phyloP scores from a whole-genome alignment of 2,888 invertebrate species.

The Lepidochrysops patricia region DNA sequence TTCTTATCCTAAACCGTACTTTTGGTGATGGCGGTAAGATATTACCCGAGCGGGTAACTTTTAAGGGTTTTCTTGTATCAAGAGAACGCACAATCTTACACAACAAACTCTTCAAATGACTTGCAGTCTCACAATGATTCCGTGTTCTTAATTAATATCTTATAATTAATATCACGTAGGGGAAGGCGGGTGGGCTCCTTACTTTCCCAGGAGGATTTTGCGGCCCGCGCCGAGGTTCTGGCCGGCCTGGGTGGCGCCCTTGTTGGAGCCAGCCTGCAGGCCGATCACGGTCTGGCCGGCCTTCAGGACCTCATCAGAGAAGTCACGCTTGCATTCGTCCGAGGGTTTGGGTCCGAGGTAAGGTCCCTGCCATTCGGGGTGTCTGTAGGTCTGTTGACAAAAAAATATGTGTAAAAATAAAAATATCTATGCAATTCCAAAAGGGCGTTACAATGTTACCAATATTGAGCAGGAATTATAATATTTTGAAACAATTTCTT shows the following conservation, averaged over 20 bases:
- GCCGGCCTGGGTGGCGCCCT: slow-evolving; percentile 95
- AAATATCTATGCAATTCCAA: background rate
- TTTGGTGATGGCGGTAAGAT: slow-evolving; percentile 44
- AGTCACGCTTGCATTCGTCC: slow-evolving; percentile 95
- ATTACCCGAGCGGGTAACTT: slow-evolving; percentile 29
- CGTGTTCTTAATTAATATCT: slow-evolving; percentile 58
- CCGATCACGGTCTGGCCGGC: slow-evolving; percentile 93
- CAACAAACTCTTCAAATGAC: slow-evolving; percentile 41
- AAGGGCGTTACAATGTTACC: too few relatives aligned
- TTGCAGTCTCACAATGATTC: slow-evolving; percentile 58
- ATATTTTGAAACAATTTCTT: too few relatives aligned
- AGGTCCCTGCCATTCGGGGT: slow-evolving; percentile 89
- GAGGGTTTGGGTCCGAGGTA: slow-evolving; percentile 95
- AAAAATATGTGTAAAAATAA: too few relatives aligned
- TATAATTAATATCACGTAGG: slow-evolving; percentile 68
- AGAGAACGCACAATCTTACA: slow-evolving; percentile 35
- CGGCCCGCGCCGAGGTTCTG: slow-evolving; percentile 92
- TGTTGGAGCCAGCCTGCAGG: slow-evolving; percentile 96
- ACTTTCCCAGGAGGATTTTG: slow-evolving; percentile 94
- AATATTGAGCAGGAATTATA: too few relatives aligned
- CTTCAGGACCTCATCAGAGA: slow-evolving; percentile 91
- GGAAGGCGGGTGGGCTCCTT: slow-evolving; percentile 43
- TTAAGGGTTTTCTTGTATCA: slow-evolving; percentile 28
- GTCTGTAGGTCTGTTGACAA: slow-evolving; percentile 82
- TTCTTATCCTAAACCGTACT: slow-evolving; percentile 59